Conservation (phyloP, 2,797 vertebrate species). For the Cottoperca gobio region DNA sequence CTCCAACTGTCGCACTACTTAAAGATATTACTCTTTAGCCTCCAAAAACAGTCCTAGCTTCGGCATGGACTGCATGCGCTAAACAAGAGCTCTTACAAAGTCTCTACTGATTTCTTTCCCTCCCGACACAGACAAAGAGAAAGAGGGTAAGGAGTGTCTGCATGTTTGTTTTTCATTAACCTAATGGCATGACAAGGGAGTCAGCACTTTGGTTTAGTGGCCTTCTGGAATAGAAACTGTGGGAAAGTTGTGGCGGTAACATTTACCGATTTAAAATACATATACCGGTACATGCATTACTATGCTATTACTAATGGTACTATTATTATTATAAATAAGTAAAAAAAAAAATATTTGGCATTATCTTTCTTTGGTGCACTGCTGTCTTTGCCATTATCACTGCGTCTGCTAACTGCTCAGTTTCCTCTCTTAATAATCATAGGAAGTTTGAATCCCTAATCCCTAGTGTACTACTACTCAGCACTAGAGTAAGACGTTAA, state of each 20-base stretch:
- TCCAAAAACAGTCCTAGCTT: conserved; percentile 22
- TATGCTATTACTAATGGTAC: too few species aligned
- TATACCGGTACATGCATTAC: too few species aligned
- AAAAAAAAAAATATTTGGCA: too few species aligned
- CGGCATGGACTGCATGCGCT: conserved; percentile 26
- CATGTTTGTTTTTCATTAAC: conserved; percentile 49
- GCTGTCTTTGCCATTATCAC: conserved; percentile 5
- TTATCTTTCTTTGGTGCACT: neutral
- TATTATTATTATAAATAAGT: too few species aligned
- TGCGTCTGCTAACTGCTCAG: conserved; percentile 21
- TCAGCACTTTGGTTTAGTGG: conserved; percentile 32
- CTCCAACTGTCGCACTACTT: conserved; percentile 36
- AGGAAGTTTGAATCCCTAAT: conserved; percentile 24
- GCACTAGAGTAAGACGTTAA: conserved; percentile 23
- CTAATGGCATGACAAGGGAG: conserved; percentile 40
- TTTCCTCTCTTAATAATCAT: conserved; percentile 42
- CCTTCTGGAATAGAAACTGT: conserved; percentile 12
- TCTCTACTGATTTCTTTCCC: neutral
- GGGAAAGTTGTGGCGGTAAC: conserved; percentile 18
- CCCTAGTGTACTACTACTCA: conserved; percentile 29
- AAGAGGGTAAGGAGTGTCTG: neutral
- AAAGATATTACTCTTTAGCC: conserved; percentile 39
- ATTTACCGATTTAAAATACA: conserved; percentile 18
- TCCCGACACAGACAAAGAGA: neutral
- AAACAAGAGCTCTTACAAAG: conserved; percentile 36